These are phyloP conservation scores for Globia sparganii DNA, from an alignment of 2,888 invertebrate genomes.

Conservation along the genomic window DNA sequence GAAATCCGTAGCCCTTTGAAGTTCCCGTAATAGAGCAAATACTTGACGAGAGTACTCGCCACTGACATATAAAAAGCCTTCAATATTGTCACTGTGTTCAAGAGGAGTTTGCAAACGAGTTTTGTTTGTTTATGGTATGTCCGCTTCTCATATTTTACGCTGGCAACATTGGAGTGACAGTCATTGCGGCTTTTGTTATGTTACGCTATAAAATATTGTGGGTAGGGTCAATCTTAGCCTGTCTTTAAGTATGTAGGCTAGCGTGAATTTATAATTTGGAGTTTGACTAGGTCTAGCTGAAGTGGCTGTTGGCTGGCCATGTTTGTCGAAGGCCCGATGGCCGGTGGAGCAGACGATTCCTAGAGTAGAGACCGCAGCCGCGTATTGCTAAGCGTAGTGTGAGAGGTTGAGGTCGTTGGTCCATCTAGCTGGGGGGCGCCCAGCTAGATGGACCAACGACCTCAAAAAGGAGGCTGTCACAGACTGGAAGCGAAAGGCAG, in stretches of 20 bases:
- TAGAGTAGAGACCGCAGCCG: background rate
- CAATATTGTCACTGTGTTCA: constrained; percentile 55
- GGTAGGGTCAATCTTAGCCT: background rate
- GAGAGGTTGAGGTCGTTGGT: too few relatives aligned
- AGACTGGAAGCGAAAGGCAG: background rate
- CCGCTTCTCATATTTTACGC: constrained; percentile 33
- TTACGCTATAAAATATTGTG: background rate
- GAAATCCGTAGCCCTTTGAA: constrained; percentile 57
- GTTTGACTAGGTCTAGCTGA: background rate
- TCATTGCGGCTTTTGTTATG: constrained; percentile 11
- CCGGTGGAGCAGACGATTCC: too few relatives aligned
- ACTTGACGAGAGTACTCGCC: constrained; percentile 54
- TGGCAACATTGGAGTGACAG: constrained; percentile 31
- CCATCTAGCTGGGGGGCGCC: too few relatives aligned
- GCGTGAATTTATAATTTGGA: too few relatives aligned
- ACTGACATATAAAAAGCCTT: constrained; percentile 57
- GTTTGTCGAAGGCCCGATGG: background rate
- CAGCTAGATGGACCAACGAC: background rate
- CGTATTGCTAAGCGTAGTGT: background rate
- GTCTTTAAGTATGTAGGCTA: too few relatives aligned
- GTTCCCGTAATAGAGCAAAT: constrained; percentile 51
- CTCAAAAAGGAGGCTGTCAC: background rate
- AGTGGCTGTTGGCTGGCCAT: background rate
- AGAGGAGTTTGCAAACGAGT: constrained; percentile 50
- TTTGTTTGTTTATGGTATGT: constrained; percentile 49